Evolutionary conservation across 2,888 invertebrate genomes (phyloP).

Genomic region (Cantharis nigra): DNA sequence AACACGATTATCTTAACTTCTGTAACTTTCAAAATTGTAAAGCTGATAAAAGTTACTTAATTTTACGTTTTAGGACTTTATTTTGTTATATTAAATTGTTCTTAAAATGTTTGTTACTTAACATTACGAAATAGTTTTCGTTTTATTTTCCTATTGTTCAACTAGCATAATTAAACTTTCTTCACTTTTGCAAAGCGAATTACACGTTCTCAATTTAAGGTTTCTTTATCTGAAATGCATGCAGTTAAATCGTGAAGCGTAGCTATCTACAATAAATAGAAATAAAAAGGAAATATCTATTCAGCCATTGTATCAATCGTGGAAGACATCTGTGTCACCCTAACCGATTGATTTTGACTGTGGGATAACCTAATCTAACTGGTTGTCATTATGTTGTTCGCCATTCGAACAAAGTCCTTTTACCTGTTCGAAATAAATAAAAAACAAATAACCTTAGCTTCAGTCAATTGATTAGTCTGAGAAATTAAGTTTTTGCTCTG

Average conservation of each 20-base stretch:
- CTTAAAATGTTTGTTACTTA: neutral
- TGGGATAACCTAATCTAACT: conserved; percentile 28
- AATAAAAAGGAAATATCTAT: conserved; percentile 23
- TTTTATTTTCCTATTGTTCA: neutral
- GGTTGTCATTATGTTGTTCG: conserved; percentile 29
- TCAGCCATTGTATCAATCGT: conserved; percentile 26
- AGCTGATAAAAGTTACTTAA: neutral
- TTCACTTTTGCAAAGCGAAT: neutral
- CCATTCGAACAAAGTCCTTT: conserved; percentile 22
- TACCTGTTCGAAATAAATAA: neutral
- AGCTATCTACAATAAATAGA: conserved; percentile 16
- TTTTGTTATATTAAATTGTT: neutral
- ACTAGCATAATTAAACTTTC: neutral
- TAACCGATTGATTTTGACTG: conserved; percentile 28
- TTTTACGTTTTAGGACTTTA: neutral
- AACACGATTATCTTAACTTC: neutral
- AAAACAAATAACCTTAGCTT: neutral
- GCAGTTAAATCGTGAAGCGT: neutral
- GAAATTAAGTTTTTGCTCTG: neutral
- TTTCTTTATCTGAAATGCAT: neutral
- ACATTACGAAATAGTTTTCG: neutral
- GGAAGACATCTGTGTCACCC: conserved; percentile 28
- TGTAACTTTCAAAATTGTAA: neutral
- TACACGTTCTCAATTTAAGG: neutral
- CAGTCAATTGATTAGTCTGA: neutral